A percentile compares a stretch with the other conserved stretches of the same genome.
Evolutionary conservation across 2,797 vertebrate genomes (phyloP).

Genomic region (Phaenicophaeus curvirostris): DNA sequence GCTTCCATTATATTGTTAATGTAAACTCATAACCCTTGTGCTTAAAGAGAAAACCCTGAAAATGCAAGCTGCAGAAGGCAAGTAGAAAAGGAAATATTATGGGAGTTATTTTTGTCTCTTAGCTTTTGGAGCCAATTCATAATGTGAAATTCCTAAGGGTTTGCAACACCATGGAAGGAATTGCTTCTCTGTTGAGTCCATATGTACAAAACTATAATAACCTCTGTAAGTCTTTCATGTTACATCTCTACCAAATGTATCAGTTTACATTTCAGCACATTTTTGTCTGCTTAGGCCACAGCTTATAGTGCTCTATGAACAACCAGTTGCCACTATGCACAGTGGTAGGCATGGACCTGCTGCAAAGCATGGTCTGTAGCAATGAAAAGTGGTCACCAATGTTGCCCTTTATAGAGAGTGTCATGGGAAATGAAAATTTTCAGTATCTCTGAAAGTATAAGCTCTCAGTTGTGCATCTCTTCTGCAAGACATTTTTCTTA

Average conservation of each 20-base stretch:
- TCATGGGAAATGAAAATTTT: neutral
- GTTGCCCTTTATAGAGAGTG: neutral
- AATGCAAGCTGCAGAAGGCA: neutral
- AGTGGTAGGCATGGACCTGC: neutral
- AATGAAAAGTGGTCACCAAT: neutral
- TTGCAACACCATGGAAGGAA: neutral
- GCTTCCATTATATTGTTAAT: neutral
- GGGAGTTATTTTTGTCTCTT: neutral
- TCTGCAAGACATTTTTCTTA: neutral
- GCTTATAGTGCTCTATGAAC: neutral
- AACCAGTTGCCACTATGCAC: neutral
- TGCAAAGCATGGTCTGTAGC: neutral
- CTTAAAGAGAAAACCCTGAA: conserved; percentile 2
- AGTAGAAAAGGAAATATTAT: neutral
- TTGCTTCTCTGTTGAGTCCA: neutral
- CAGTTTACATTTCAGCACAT: conserved; percentile 29
- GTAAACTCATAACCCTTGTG: neutral
- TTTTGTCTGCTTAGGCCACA: conserved; percentile 28
- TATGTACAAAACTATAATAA: neutral
- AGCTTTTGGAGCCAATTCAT: neutral
- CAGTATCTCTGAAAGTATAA: neutral
- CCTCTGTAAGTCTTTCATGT: neutral
- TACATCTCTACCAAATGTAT: neutral
- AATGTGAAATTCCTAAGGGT: neutral
- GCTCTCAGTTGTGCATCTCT: neutral